Base-by-base conservation (phyloP, 1,140 invertebrate genomes). In the Sitodiplosis mosellana region DNA sequence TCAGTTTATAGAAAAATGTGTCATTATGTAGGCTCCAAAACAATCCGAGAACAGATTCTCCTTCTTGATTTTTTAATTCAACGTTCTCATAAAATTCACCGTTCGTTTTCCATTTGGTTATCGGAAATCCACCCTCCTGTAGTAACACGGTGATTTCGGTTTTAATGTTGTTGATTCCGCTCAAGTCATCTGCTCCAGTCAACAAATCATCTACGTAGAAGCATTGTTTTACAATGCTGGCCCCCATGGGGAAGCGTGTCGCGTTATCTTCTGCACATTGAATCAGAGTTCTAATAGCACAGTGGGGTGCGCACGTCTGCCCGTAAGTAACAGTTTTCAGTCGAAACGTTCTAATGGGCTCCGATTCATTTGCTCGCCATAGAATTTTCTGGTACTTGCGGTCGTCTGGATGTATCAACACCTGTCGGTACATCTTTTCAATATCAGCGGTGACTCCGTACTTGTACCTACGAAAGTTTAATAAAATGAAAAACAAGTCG, bases 151-250 rank as follows among this genome's bases (percentile, higher is more conserved):
- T 51, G 8, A 56, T 21, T 53, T 56, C 43, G 33, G 48, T 43
- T 10, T 47, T 27, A 15, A 64, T n/a, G 5, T 49, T 10, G 1
- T 48, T 34, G 0, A 59, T 61, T 49, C 64, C 55, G 48, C 58
- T 46, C 2, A 63, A 33, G 7, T 53, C 55, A 1, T 59, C 21
- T 1, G 54, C 52, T 12, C 67, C 65, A 27, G 56, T 56, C 10
- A 64, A 36, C 4, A 65, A 44, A 54, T 71, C 67, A 51, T 72
- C 68, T 1, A 67, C 59, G 48, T 65, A 64, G 19, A 62, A 53
- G 44, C 61, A 56, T 18, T 49, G 48, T 45, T 49, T 38, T 12
- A 65, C 53, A n/a, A n/a, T n/a, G 1, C 59, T 52, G 40, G 51
- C 45, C 3, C 55, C 48, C 0, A 57, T 55, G 7, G 48, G 7